Evolutionary conservation across 2,797 vertebrate species (phyloP).

Genomic region (Microchirus variegatus): DNA sequence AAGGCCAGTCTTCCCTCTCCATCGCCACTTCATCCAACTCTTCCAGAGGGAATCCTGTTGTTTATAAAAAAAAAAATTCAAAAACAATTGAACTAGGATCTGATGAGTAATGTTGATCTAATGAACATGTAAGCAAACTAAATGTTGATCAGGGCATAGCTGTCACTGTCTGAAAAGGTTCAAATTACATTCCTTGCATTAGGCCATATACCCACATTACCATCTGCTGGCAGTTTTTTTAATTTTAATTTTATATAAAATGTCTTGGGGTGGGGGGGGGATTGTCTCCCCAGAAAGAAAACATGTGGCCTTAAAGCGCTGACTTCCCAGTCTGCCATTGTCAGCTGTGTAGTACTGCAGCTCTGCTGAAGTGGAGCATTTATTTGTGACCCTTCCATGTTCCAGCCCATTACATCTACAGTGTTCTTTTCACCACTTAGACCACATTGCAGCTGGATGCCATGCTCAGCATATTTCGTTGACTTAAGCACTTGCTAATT

Average conservation of each 20-base stretch:
- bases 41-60: too few relatives aligned
- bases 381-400: constrained; percentile 69
- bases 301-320: constrained; percentile 68
- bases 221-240: constrained; percentile 65
- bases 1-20: too few relatives aligned
- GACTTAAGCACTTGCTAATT: constrained; percentile 61
- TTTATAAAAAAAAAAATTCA: too few relatives aligned
- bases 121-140: constrained; percentile 20
- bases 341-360: constrained; percentile 66
- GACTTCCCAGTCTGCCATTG: constrained; percentile 60
- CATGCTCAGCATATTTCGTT: constrained; percentile 62
- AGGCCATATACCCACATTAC: constrained; percentile 33
- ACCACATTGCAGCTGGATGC: constrained; percentile 70
- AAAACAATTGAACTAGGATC: too few relatives aligned
- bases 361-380: constrained; percentile 68
- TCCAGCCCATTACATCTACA: constrained; percentile 77
- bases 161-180: constrained; percentile 13
- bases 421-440: constrained; percentile 66
- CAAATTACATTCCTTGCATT: constrained; percentile 10
- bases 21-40: too few relatives aligned
- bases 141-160: constrained; percentile 25
- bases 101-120: too few relatives aligned
- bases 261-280: constrained; percentile 30
- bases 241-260: constrained; percentile 35
- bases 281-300: constrained; percentile 35